phyloP scores from a whole-genome alignment of 2,888 invertebrate species.

The Temnothorax rugatulus region DNA sequence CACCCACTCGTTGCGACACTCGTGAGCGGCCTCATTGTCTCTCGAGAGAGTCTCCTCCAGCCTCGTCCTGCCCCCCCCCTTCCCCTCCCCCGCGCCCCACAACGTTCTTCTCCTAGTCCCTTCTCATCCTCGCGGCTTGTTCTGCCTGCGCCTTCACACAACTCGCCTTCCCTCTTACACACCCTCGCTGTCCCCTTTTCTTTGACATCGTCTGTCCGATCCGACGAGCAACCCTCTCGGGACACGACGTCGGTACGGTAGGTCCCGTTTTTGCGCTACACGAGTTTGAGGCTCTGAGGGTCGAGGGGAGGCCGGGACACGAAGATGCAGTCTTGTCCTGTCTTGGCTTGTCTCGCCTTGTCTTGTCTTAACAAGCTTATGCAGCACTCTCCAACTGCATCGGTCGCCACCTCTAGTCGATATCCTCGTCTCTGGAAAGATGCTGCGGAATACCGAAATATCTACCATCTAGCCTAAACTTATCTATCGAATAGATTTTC shows the following conservation, averaged over 20 bases:
- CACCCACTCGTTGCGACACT: constrained; percentile 86
- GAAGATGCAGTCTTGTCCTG: constrained; percentile 51
- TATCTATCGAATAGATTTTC: constrained; percentile 12
- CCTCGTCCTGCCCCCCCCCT: constrained; percentile 70
- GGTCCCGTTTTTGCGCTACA: constrained; percentile 41
- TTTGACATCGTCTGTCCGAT: constrained; percentile 51
- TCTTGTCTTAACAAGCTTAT: constrained; percentile 84
- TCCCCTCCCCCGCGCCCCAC: constrained; percentile 55
- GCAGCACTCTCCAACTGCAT: constrained; percentile 82
- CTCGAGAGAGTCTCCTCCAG: constrained; percentile 83
- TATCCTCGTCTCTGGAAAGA: constrained; percentile 70
- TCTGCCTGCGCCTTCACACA: constrained; percentile 52
- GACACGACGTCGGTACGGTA: constrained; percentile 42
- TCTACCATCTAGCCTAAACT: background rate
- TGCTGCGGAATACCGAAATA: constrained; percentile 48
- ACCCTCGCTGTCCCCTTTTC: constrained; percentile 58
- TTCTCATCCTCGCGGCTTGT: constrained; percentile 46
- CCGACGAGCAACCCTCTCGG: constrained; percentile 51
- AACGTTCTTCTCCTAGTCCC: constrained; percentile 26
- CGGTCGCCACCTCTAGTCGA: constrained; percentile 73
- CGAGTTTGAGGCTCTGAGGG: constrained; percentile 30
- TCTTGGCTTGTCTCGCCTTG: constrained; percentile 51
- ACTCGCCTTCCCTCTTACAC: constrained; percentile 51
- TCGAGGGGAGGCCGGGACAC: constrained; percentile 29
- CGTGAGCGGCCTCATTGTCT: constrained; percentile 86